Conservation (phyloP, 2,113 vertebrate species). For the Ovis aries region DNA sequence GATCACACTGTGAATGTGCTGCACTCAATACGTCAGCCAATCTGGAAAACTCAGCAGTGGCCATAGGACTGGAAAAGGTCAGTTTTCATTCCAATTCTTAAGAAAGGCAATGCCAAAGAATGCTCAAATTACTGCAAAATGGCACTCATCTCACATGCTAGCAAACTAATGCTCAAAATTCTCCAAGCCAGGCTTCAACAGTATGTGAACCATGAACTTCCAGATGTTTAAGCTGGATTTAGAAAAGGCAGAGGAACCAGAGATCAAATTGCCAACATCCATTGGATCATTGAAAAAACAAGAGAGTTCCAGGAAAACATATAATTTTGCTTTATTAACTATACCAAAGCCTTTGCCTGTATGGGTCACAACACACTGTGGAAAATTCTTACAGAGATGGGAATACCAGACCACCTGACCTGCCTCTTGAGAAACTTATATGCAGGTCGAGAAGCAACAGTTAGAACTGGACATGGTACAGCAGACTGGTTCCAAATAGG, state of each 20-base stretch:
- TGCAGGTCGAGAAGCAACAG: background rate
- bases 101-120: background rate
- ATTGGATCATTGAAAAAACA: background rate
- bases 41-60: background rate
- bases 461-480: background rate
- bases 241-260: background rate
- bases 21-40: background rate
- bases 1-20: background rate
- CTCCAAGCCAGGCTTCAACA: background rate
- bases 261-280: background rate
- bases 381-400: background rate
- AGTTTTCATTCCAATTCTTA: background rate
- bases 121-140: background rate
- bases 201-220: background rate
- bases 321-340: background rate
- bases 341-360: background rate
- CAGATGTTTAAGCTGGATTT: background rate
- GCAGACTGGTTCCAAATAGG: background rate
- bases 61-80: background rate
- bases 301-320: background rate
- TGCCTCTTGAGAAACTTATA: background rate
- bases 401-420: background rate
- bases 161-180: background rate
- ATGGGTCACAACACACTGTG: rapidly evolving
- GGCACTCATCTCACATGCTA: background rate